These are phyloP conservation scores for Chanos chanos DNA, from an alignment of 2,797 vertebrate species.

Conservation along the genomic window DNA sequence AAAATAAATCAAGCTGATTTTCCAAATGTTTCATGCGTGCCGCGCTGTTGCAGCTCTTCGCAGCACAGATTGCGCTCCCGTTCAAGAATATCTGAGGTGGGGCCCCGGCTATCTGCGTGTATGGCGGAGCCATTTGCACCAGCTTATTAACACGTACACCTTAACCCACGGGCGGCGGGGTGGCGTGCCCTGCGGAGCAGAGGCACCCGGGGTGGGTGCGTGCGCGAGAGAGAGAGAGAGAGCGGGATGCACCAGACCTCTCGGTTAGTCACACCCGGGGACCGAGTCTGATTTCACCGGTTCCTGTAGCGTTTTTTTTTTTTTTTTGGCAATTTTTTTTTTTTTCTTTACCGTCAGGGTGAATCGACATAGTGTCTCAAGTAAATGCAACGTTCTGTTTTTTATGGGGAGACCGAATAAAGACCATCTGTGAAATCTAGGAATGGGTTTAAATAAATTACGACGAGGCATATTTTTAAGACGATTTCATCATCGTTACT, in stretches of 20 bases:
- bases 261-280: constrained; percentile 20
- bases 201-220: constrained; percentile 33
- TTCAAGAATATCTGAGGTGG: constrained; percentile 72
- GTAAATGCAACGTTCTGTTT: constrained; percentile 24
- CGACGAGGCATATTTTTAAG: too few relatives aligned
- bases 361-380: too few relatives aligned
- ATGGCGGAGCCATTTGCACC: constrained; percentile 66
- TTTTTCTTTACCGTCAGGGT: too few relatives aligned
- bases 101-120: constrained; percentile 64
- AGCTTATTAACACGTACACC: constrained; percentile 79
- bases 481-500: too few relatives aligned
- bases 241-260: constrained; percentile 39
- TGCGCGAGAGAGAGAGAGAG: too few relatives aligned
- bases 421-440: too few relatives aligned
- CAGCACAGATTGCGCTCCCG: constrained; percentile 79
- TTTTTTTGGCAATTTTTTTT: background rate
- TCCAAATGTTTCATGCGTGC: constrained; percentile 79
- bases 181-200: constrained; percentile 48
- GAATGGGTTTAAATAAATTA: too few relatives aligned
- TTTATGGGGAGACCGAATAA: too few relatives aligned
- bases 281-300: constrained; percentile 37
- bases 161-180: constrained; percentile 65
- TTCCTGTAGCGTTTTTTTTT: constrained; percentile 24
- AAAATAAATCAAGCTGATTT: constrained; percentile 88
- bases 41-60: constrained; percentile 74